Percentiles rank a stretch among this genome's conserved stretches.
Evolutionary conservation across 53 echinoderm and acorn worm genomes (phyloP).

Genomic region (Henricia sp.): DNA sequence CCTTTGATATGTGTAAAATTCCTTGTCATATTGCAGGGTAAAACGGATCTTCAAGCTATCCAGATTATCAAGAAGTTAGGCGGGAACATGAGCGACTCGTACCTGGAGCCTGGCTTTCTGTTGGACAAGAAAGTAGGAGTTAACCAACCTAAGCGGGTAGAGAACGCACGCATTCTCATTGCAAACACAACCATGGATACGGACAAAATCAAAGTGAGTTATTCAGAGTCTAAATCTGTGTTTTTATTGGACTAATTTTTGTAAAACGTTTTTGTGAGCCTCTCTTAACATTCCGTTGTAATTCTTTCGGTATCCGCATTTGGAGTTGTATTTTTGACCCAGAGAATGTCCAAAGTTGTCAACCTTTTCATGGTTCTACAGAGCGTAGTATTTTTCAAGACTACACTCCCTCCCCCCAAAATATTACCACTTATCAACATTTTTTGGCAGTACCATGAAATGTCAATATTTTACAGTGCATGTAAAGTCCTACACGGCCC

Average conservation of each 20-base stretch:
- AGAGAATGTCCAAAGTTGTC: neutral
- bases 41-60: slow-evolving; percentile 88
- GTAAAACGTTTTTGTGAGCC: neutral
- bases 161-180: slow-evolving; percentile 90
- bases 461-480: no score
- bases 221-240: neutral
- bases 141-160: slow-evolving; percentile 93
- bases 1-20: no score
- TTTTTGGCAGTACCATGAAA: no score
- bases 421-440: no score
- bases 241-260: neutral
- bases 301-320: no score
- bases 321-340: neutral
- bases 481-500: no score
- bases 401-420: no score
- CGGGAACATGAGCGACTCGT: slow-evolving; percentile 92
- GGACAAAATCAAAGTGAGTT: slow-evolving; percentile 90
- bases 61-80: slow-evolving; percentile 97
- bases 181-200: slow-evolving; percentile 98
- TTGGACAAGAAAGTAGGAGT: slow-evolving; percentile 93
- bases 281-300: neutral
- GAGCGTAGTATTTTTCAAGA: no score
- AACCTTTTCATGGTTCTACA: neutral
- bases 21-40: slow-evolving; percentile 70
- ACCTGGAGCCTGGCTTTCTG: slow-evolving; percentile 89